Base-by-base conservation (phyloP, 2,113 vertebrate species). In the Salminus brasiliensis region DNA sequence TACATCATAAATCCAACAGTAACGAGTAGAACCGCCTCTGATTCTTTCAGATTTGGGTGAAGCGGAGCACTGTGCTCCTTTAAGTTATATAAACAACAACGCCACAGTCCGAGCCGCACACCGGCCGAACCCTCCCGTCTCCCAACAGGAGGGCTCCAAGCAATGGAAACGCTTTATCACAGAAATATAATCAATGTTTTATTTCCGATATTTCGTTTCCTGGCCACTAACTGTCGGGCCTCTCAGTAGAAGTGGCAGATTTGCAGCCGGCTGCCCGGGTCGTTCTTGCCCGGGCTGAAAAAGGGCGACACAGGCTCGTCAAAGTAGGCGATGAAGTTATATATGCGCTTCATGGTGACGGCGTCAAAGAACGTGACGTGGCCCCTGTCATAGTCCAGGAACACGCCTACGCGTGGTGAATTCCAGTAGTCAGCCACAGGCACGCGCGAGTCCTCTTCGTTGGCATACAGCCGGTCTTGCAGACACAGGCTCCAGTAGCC, bases 401-500 rank as follows among this genome's bases (percentile, higher is more conserved):
- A 94, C 21, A 94, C 87, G 2, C 93, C 93, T 0, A 94, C 93
- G 0, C 93, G 88, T 0, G 92, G 92, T 0, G 92, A 93, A 87
- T 91, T 91, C 92, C 92, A 93, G 89, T 92, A 92, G 80, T 94
- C 91, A 0, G 91, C 91, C 7, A 94, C 88, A 0, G 88, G 91
- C 69, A 94, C 86, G 15, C 91, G 91, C 0, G 91, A 91, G 21
- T 93, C 87, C 77, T 93, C 93, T 30, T 87, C 90, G 23, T 93
- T 94, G 87, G 93, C 93, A 0, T 94, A 93, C 2, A 94, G 87
- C 0, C 92, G 88, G 83, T 93, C 92, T 85, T 94, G 93, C 67
- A 93, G 89, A 30, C 91, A 92, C 67, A 94, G 88, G 85, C 92
- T 94, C 93, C 93, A 94, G 86, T 94, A 94, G 21, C 93, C 92